Evolutionary conservation across 2,113 vertebrate species (phyloP), one percentile per base, ranked within the genome.

Genomic region (Ivindomyrus marchei): DNA sequence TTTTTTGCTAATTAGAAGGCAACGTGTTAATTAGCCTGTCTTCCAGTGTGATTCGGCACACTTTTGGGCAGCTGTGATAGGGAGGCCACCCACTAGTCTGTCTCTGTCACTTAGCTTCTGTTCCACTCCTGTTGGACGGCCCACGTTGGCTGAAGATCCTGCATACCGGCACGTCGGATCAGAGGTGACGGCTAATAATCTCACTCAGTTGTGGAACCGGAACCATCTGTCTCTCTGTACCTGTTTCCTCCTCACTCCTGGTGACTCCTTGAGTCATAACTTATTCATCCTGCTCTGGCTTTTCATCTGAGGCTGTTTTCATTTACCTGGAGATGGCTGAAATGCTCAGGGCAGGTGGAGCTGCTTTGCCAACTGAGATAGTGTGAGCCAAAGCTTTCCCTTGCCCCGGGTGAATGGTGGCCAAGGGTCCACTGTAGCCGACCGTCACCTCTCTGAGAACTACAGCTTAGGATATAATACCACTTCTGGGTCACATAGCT

Each of bases 101-200:
- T 93, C 91, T 91, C n/a, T 87, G 53, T 92, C 66, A 70, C 52
- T 93, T 91, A 91, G 89, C 66, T 90, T 90, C 80, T 89, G 36
- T 89, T 89, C 85, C 88, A 53, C 80, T 91, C 66, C 88, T 85
- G 62, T 86, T 90, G 88, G 70, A 47, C 56, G 47, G 89, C 89
- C 56, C 19, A 42, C 53, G 80, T 86, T 90, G 83, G 77, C 83
- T 39, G n/a, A 91, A 84, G 66, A 50, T 88, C 74, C 58, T 88
- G 87, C 90, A 85, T 46, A 86, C 83, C 47, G 46, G 87, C 85
- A 42, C 47, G 27, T 80, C 85, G 66, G 80, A 91, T 92, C 91
- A 92, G 92, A 93, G 89, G 36, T 88, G 90, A 56, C 91, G 85
- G 45, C 89, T 92, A 91, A 91, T 91, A 91, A 91, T 89, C 90